Evolutionary conservation across 2,888 invertebrate genomes (phyloP), one percentile per base, ranked within the genome.

Genomic region (Frankliniella fusca): DNA sequence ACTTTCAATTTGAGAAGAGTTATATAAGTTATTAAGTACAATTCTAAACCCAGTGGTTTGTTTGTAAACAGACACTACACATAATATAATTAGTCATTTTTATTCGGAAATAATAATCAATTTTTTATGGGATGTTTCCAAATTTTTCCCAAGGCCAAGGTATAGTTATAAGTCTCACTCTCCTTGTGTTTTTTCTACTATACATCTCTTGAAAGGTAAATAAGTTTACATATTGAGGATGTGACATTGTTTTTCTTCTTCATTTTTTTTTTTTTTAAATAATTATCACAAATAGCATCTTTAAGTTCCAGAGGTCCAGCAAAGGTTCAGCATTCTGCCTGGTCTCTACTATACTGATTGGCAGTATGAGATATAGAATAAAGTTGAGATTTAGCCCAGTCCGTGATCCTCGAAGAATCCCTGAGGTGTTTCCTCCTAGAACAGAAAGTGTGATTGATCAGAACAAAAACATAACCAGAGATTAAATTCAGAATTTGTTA

Each of bases 361-460:
- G 54, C 54, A 54, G 54, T 20, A 12, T 9, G 15, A 12, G 20
- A 20, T 10, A 18, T 20, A 3, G 54, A 18, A 15, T 27, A 49
- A 28, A 50, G 18, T 28, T 9, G 50, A 23, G 27, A 80, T 81
- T 92, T 94, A 97, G 86, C 97, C 97, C 86, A 99, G 93, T 85
- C 98, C 98, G 89, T 98, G 98, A 90, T 99, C 99, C 89, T 99
- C 99, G 90, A 99, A 99, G 91, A 99, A 98, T 87, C 98, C 98
- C 90, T 99, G 98, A 82, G 98, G 98, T 83, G 98, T 99, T 92
- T 99, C 98, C 91, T 99, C 99, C 98, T 98, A 93, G 88, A 95
- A 95, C 91, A 92, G 91, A 90, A 90, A 88, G 83, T 82, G 76
- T 84, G 81, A 82, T 27, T 38, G 38, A 48, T 80, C 27, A 15